Evolutionary conservation across 1,140 invertebrate genomes (phyloP).

Genomic region (Apis mellifera): DNA sequence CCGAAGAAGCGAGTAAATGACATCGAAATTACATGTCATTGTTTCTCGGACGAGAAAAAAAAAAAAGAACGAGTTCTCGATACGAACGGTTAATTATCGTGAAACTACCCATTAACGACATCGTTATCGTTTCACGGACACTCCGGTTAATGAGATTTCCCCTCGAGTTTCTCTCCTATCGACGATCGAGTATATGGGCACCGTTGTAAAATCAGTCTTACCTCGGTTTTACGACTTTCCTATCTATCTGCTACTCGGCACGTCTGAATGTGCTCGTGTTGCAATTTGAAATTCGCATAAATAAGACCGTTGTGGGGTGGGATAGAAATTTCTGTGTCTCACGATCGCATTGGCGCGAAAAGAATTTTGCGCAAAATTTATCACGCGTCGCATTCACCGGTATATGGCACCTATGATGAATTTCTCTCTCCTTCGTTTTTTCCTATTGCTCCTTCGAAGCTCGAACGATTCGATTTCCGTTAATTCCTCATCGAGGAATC

Average conservation of each 20-base stretch:
- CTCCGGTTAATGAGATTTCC: conserved; percentile 65
- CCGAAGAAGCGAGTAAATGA: background rate
- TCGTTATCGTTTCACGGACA: conserved; percentile 61
- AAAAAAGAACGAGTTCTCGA: conserved; percentile 21
- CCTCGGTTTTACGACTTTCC: conserved; percentile 59
- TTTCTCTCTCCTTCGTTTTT: no score
- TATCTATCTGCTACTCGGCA: background rate
- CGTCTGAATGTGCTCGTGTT: conserved; percentile 21
- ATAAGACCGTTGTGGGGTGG: background rate
- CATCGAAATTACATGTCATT: conserved; percentile 49
- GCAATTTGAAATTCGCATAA: conserved; percentile 47
- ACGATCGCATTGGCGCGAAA: background rate
- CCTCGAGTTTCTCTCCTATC: conserved; percentile 63
- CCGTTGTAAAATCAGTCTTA: conserved; percentile 46
- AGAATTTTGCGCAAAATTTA: background rate
- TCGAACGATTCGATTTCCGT: conserved; percentile 14
- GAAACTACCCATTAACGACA: conserved; percentile 59
- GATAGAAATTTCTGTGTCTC: background rate
- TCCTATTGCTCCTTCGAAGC: background rate
- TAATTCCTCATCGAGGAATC: conserved; percentile 32
- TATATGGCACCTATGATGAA: background rate
- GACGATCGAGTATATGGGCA: conserved; percentile 29
- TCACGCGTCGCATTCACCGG: background rate
- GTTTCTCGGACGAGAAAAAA: conserved; percentile 9
- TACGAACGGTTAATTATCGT: conserved; percentile 60